A percentile compares a stretch with the other conserved stretches of the same genome.
These are phyloP conservation scores for Crematogaster levior DNA, from an alignment of 2,888 invertebrate genomes.

Conservation along the genomic window DNA sequence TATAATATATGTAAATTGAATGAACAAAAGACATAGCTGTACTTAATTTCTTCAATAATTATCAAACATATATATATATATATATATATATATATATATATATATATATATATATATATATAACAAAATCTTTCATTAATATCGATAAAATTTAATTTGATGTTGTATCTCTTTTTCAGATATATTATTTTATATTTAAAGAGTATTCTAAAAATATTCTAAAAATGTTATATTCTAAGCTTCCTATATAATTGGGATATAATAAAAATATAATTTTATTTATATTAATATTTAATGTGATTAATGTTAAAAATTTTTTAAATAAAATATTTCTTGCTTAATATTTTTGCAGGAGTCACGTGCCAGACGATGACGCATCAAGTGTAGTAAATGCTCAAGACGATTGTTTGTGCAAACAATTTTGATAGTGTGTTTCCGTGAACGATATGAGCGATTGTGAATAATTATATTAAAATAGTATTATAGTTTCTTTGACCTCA, in stretches of 20 bases:
- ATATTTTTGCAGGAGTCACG: constrained; percentile 66
- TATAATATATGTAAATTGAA: not conserved
- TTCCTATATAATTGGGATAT: not conserved
- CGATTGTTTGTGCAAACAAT: constrained; percentile 19
- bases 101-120: too few relatives aligned
- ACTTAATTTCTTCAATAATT: not conserved
- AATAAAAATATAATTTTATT: constrained; percentile 5
- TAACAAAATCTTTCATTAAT: not conserved
- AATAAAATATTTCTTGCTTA: constrained; percentile 4
- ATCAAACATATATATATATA: too few relatives aligned
- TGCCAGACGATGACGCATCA: constrained; percentile 69
- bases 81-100: too few relatives aligned
- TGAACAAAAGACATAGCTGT: not conserved
- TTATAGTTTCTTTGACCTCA: not conserved
- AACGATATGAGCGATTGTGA: constrained; percentile 22
- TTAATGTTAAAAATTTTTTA: not conserved
- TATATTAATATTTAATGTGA: not conserved
- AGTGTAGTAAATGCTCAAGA: constrained; percentile 45
- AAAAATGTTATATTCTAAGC: too few relatives aligned
- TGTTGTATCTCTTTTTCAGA: not conserved
- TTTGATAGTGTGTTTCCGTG: constrained; percentile 10
- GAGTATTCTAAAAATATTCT: not conserved
- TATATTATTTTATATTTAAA: constrained; percentile 7
- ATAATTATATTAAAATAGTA: constrained; percentile 9
- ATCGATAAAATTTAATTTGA: not conserved